These are phyloP conservation scores for Oenanthe oenanthe DNA, from an alignment of 2,113 vertebrate genomes.

Conservation along the genomic window DNA sequence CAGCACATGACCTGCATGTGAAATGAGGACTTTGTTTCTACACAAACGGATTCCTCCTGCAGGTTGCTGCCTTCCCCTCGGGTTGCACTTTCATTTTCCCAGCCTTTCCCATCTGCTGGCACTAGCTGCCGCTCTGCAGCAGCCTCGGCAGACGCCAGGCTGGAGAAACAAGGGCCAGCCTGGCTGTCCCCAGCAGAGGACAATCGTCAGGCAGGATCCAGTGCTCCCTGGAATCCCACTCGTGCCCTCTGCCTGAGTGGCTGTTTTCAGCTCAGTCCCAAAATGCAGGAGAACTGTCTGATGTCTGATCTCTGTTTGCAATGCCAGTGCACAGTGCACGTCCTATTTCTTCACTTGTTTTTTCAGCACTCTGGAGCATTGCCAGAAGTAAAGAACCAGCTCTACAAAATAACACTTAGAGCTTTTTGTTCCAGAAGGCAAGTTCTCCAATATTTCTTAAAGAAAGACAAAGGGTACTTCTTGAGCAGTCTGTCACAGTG, in stretches of 20 bases:
- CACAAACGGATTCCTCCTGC: accelerated
- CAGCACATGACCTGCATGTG: not conserved
- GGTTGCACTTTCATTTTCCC: not conserved
- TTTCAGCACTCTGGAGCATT: not conserved
- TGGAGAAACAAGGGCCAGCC: not conserved
- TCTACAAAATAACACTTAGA: not conserved
- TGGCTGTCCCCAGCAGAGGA: not conserved
- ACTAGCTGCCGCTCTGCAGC: not conserved
- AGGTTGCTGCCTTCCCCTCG: not conserved
- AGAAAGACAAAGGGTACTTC: not conserved
- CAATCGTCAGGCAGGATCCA: not conserved
- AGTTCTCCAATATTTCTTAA: not conserved
- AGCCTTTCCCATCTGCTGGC: not conserved
- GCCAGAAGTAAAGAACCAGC: not conserved
- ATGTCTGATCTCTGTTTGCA: not conserved
- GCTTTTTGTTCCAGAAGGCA: not conserved
- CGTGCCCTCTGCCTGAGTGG: accelerated
- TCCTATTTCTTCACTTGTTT: not conserved
- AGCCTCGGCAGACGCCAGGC: not conserved
- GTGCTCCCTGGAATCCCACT: not conserved
- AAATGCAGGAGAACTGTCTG: not conserved
- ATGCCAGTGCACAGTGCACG: accelerated
- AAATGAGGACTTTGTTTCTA: not conserved
- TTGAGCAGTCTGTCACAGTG: not conserved
- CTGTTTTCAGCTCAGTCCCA: not conserved